Evolutionary conservation across 2,797 vertebrate species (phyloP).

Genomic region (Rhynchotus rufescens): DNA sequence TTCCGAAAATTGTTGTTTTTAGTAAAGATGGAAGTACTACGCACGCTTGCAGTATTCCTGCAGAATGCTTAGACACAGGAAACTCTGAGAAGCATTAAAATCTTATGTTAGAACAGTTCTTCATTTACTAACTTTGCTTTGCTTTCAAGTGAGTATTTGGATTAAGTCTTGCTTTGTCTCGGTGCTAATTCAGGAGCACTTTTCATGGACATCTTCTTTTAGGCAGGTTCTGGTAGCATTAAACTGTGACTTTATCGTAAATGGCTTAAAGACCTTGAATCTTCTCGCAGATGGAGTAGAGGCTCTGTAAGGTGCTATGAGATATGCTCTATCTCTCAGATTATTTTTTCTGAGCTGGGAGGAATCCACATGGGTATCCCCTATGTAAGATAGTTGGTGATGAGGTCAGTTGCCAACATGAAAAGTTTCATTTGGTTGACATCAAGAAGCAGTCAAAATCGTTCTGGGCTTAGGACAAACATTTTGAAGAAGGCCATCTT

Average conservation of each 20-base stretch:
- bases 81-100: background rate
- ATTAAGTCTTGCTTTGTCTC: background rate
- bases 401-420: background rate
- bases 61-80: background rate
- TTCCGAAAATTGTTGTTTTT: background rate
- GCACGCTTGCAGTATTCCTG: background rate
- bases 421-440: background rate
- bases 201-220: background rate
- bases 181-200: background rate
- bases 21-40: background rate
- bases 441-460: background rate
- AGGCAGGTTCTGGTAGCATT: background rate
- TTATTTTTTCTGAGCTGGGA: background rate
- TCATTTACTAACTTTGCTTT: background rate
- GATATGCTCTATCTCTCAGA: accelerated
- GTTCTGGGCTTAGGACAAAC: background rate
- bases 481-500: background rate
- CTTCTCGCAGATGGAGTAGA: background rate
- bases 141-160: background rate
- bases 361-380: background rate
- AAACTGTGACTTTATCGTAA: background rate
- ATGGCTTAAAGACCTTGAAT: background rate
- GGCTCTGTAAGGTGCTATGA: background rate
- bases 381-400: background rate
- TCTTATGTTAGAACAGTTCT: background rate